Conservation (phyloP, 2,113 vertebrate genomes). For the Chaetops frenatus region DNA sequence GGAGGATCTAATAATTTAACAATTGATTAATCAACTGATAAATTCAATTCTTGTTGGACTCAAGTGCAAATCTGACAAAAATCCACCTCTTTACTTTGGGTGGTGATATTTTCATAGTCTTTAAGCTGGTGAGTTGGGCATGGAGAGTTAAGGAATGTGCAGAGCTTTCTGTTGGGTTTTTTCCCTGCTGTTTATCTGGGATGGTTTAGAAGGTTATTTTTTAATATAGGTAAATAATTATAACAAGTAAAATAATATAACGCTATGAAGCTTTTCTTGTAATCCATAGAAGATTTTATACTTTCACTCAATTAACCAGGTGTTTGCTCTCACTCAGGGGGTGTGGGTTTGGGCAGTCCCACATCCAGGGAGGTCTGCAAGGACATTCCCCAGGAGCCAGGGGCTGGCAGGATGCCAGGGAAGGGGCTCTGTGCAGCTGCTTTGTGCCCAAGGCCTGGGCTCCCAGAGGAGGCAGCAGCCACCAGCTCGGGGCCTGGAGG, state of each 20-base stretch:
- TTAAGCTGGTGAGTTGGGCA: background rate
- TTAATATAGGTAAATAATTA: background rate
- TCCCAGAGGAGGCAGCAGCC: background rate
- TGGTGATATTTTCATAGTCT: background rate
- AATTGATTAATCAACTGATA: background rate
- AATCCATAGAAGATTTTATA: fast-evolving
- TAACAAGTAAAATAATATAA: background rate
- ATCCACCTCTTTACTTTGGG: background rate
- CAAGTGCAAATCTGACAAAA: background rate
- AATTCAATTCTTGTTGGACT: background rate
- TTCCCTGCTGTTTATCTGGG: background rate
- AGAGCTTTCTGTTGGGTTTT: background rate
- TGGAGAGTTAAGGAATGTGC: background rate
- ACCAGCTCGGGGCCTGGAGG: background rate
- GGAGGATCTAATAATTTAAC: background rate
- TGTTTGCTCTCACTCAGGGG: background rate
- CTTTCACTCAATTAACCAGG: fast-evolving
- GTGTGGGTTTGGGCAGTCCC: background rate
- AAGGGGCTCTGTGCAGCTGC: background rate
- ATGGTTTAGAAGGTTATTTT: background rate
- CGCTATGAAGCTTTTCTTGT: background rate
- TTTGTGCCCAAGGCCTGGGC: background rate
- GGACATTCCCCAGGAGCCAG: background rate
- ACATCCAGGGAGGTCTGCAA: background rate
- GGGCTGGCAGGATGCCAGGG: background rate